Percentiles rank a stretch among this genome's conserved stretches.
Conservation (phyloP, 2,888 invertebrate genomes). For the Odontothrips loti region DNA sequence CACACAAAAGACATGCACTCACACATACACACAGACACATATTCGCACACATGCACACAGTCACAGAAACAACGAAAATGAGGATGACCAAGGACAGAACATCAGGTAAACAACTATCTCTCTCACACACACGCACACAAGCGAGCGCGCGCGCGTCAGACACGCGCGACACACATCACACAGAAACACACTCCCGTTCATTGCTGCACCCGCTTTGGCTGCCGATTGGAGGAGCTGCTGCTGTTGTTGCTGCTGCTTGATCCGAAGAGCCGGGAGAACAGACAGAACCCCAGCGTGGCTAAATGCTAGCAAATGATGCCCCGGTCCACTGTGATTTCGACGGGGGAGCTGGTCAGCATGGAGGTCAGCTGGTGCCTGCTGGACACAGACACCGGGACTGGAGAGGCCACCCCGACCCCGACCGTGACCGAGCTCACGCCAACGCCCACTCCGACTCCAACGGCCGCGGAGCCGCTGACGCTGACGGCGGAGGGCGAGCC, state of each 20-base stretch:
- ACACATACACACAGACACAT: neutral
- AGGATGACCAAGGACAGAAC: no score
- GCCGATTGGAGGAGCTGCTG: neutral
- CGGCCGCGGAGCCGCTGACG: slow-evolving; percentile 50
- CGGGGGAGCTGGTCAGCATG: slow-evolving; percentile 41
- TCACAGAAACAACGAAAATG: no score
- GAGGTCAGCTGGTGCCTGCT: slow-evolving; percentile 48
- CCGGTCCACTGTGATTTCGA: slow-evolving; percentile 45
- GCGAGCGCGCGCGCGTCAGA: no score
- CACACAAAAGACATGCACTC: neutral
- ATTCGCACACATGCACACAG: neutral
- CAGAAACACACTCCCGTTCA: neutral
- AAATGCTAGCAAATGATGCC: slow-evolving; percentile 50
- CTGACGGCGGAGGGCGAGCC: slow-evolving; percentile 61
- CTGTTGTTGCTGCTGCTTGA: neutral
- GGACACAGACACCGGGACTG: slow-evolving; percentile 55
- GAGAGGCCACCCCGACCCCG: slow-evolving; percentile 52
- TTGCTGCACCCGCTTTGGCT: slow-evolving; percentile 14
- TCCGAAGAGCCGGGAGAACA: slow-evolving; percentile 23
- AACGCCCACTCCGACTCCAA: slow-evolving; percentile 49
- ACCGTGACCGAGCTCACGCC: slow-evolving; percentile 54
- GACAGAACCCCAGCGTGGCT: slow-evolving; percentile 27
- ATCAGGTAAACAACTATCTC: neutral
- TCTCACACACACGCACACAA: neutral
- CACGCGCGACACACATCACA: no score